Conservation (phyloP, 2,797 vertebrate genomes). For the Leontocebus nigricollis region DNA sequence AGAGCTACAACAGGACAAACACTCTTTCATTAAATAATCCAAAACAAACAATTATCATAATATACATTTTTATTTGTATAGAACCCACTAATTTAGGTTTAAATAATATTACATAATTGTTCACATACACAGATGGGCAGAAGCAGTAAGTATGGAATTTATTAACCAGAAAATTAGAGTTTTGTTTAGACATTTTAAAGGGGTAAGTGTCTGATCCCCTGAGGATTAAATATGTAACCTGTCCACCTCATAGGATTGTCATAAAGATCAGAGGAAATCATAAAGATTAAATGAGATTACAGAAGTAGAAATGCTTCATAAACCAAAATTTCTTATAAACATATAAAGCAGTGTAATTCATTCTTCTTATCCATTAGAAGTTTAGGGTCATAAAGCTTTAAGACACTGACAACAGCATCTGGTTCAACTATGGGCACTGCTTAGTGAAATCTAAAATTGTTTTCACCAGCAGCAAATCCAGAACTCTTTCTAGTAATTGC, state of each 20-base stretch:
- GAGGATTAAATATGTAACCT: not conserved
- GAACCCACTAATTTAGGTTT: not conserved
- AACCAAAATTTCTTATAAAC: not conserved
- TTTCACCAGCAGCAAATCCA: not conserved
- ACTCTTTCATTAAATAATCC: not conserved
- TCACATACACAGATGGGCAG: not conserved
- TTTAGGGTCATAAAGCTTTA: not conserved
- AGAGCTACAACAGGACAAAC: not conserved
- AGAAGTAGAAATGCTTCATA: not conserved
- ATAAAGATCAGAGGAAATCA: not conserved
- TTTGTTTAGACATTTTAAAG: slow-evolving; percentile 10
- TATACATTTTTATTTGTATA: not conserved
- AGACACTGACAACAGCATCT: not conserved
- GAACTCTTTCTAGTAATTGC: not conserved
- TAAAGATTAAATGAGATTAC: not conserved
- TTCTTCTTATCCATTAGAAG: not conserved
- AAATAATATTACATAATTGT: not conserved
- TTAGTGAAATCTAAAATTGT: not conserved
- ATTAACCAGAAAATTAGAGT: not conserved
- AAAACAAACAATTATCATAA: not conserved
- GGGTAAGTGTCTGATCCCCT: not conserved
- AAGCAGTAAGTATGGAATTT: not conserved
- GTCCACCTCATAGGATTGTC: not conserved
- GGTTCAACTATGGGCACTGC: not conserved
- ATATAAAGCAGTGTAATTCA: not conserved